phyloP scores from a whole-genome alignment of 2,797 vertebrate genomes.

The Microchirus variegatus region DNA sequence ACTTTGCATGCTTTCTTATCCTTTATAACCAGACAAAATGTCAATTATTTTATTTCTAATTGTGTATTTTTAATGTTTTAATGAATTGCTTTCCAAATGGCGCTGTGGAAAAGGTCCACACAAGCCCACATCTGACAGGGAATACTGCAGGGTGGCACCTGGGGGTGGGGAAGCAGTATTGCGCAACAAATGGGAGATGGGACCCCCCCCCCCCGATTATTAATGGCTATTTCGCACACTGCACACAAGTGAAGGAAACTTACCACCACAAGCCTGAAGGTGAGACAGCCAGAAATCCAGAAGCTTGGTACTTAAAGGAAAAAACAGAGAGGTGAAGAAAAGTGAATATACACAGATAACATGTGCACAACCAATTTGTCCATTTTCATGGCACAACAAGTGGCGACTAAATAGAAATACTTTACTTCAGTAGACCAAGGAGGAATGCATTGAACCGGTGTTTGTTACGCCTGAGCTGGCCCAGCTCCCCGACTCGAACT shows the following conservation, averaged over 20 bases:
- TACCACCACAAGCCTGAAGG: conserved; percentile 89
- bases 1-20: too few species aligned
- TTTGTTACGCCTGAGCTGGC: conserved; percentile 86
- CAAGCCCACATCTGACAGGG: too few species aligned
- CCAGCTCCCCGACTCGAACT: conserved; percentile 83
- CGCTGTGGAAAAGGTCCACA: too few species aligned
- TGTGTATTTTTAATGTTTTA: too few species aligned
- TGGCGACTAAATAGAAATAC: conserved; percentile 32
- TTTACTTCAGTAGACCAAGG: conserved; percentile 95
- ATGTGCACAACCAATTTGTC: not conserved
- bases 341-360: not conserved
- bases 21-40: too few species aligned
- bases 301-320: conserved; percentile 84
- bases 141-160: too few species aligned
- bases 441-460: conserved; percentile 95
- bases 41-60: too few species aligned
- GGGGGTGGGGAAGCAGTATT: too few species aligned
- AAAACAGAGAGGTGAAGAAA: conserved; percentile 13
- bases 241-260: conserved; percentile 18
- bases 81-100: too few species aligned
- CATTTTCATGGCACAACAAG: not conserved
- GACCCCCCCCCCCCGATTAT: too few species aligned
- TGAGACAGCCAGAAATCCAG: conserved; percentile 93
- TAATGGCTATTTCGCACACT: too few species aligned
- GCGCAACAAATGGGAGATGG: too few species aligned